These are phyloP conservation scores for Puma concolor DNA, from an alignment of 2,113 vertebrate genomes.

Conservation along the genomic window DNA sequence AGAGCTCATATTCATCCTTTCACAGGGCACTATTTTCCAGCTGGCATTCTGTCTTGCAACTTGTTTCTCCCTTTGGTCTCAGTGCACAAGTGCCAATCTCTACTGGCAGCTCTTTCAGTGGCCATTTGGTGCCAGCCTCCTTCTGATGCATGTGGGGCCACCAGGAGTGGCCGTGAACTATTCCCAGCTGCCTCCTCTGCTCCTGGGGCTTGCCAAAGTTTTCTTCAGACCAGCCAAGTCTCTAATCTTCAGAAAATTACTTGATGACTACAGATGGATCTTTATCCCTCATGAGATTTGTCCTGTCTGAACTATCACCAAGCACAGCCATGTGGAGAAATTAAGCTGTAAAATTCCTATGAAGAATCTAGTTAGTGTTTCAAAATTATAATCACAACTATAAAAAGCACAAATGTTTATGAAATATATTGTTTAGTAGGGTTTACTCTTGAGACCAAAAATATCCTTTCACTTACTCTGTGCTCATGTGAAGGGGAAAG, in stretches of 20 bases:
- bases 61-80: not conserved
- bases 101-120: not conserved
- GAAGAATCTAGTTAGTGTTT: not conserved
- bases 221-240: not conserved
- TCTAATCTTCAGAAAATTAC: conserved; percentile 60
- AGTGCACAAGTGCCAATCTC: not conserved
- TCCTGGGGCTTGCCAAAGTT: conserved; percentile 19
- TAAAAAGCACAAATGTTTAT: not conserved
- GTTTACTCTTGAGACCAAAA: not conserved
- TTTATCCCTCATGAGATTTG: not conserved
- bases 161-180: not conserved
- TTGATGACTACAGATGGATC: conserved; percentile 30
- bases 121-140: not conserved
- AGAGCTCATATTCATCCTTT: not conserved
- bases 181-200: conserved; percentile 2
- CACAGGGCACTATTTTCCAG: not conserved
- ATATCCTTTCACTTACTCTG: not conserved
- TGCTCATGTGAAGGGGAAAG: not conserved
- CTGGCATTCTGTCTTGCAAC: not conserved
- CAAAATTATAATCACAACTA: not conserved
- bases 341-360: not conserved
- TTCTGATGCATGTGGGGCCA: not conserved
- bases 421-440: not conserved
- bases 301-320: not conserved
- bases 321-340: not conserved